A percentile compares a stretch with the other conserved stretches of the same genome.
Conservation (phyloP, 2,113 vertebrate genomes). For the Thermophis baileyi region DNA sequence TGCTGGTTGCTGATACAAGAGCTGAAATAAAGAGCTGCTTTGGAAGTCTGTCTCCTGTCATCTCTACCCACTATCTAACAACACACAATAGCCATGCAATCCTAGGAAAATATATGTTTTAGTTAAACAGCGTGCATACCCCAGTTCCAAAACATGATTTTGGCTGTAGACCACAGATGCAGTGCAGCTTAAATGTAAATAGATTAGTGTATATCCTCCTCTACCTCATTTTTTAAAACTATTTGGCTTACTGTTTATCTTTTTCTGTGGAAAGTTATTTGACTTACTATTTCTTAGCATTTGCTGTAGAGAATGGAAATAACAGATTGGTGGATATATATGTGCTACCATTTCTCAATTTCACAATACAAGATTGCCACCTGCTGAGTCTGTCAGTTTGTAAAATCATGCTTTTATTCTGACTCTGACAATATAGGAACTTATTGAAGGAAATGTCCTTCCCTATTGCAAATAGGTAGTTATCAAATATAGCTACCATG, state of each 20-base stretch:
- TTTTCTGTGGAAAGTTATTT: not conserved
- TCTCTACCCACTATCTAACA: too few species aligned
- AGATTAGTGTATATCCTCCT: not conserved
- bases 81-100: not conserved
- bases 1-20: too few species aligned
- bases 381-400: constrained; percentile 42
- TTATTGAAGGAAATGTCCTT: not conserved
- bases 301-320: not conserved
- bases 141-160: not conserved
- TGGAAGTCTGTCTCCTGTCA: too few species aligned
- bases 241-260: not conserved
- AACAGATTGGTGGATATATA: not conserved
- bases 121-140: not conserved
- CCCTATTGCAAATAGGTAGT: not conserved
- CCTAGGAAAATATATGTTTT: not conserved
- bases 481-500: not conserved
- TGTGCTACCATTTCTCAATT: not conserved
- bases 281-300: not conserved
- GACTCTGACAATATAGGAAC: not conserved
- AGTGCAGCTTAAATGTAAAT: not conserved
- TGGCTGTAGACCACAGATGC: not conserved
- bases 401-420: not conserved
- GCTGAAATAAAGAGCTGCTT: too few species aligned
- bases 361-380: constrained; percentile 41
- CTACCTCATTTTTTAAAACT: not conserved